Evolutionary conservation across 2,888 invertebrate species (phyloP).

Genomic region (Criorhina ranunculi): DNA sequence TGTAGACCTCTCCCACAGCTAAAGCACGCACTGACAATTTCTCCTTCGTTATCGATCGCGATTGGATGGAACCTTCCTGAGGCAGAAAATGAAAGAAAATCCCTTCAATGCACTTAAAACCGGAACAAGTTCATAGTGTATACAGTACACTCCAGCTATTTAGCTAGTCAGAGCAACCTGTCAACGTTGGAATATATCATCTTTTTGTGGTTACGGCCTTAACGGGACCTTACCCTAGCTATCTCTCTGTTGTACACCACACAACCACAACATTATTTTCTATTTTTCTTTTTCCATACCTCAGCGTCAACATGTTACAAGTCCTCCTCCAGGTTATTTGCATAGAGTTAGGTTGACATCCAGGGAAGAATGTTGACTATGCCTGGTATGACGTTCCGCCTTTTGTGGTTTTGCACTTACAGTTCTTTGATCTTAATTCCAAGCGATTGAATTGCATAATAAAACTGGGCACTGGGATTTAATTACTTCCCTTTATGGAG

Average conservation of each 20-base stretch:
- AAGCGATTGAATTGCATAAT: constrained; percentile 74
- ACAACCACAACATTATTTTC: constrained; percentile 43
- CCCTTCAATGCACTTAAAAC: constrained; percentile 47
- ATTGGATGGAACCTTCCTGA: constrained; percentile 9
- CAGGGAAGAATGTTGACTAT: constrained; percentile 70
- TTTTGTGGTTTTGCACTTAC: constrained; percentile 73
- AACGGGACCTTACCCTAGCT: constrained; percentile 75
- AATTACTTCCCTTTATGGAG: constrained; percentile 64
- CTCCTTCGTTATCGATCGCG: neutral
- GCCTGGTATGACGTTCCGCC: constrained; percentile 65
- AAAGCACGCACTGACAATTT: constrained; percentile 15
- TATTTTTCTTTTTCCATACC: neutral
- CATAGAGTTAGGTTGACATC: constrained; percentile 64
- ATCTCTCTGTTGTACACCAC: constrained; percentile 31
- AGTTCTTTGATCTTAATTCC: constrained; percentile 76
- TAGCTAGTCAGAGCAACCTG: constrained; percentile 72
- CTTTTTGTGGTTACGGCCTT: constrained; percentile 74
- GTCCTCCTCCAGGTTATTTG: constrained; percentile 60
- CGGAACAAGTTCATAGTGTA: constrained; percentile 60
- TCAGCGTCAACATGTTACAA: constrained; percentile 49
- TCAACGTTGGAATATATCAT: constrained; percentile 73
- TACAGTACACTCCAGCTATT: constrained; percentile 50
- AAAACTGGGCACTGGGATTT: constrained; percentile 64
- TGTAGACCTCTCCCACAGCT: constrained; percentile 4
- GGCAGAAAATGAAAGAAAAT: constrained; percentile 8